phyloP scores from a whole-genome alignment of 2,113 vertebrate species.

The Recurvirostra avosetta region DNA sequence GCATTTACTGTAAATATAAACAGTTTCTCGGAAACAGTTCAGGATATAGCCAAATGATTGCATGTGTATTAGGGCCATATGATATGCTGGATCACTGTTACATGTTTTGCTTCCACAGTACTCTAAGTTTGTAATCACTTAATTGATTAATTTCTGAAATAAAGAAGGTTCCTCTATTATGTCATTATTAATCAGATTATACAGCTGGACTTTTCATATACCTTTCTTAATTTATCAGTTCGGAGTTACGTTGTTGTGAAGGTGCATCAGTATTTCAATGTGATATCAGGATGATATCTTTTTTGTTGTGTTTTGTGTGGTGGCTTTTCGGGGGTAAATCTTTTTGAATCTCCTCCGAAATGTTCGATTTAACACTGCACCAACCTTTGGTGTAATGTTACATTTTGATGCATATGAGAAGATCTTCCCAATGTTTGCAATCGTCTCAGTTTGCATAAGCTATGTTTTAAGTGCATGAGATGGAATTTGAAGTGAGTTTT shows the following conservation, averaged over 20 bases:
- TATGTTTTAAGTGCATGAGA: neutral
- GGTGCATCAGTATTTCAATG: neutral
- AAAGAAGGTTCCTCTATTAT: neutral
- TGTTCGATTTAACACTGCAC: neutral
- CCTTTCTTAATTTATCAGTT: neutral
- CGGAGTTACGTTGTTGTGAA: neutral
- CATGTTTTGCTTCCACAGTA: neutral
- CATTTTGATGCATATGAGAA: neutral
- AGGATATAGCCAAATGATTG: neutral
- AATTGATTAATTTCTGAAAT: slow-evolving; percentile 20
- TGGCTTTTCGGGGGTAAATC: neutral
- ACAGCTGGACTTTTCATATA: neutral
- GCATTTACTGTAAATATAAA: neutral
- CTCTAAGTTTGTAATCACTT: neutral
- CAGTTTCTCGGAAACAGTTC: fast-evolving
- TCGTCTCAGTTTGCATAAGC: neutral
- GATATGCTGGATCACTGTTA: neutral
- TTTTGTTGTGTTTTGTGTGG: neutral
- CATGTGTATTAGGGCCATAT: neutral
- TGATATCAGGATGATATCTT: neutral
- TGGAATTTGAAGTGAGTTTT: neutral
- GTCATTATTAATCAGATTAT: slow-evolving; percentile 9
- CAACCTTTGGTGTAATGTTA: neutral
- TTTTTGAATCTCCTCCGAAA: neutral
- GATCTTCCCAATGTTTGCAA: neutral